A percentile compares a stretch with the other conserved stretches of the same genome.
Conservation (phyloP, 1,140 invertebrate species). For the Camponotus pennsylvanicus region DNA sequence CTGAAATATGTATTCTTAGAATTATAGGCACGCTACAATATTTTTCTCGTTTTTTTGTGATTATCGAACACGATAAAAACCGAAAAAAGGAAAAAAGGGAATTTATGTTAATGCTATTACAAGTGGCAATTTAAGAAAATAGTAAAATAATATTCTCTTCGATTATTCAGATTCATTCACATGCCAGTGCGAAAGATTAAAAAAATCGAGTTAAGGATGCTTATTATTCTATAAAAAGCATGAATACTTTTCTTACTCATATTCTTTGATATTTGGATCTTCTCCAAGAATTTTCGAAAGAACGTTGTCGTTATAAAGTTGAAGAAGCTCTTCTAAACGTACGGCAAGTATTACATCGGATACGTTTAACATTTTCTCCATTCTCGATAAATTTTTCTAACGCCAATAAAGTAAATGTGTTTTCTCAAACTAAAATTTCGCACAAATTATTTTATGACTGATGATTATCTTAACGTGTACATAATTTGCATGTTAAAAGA, state of each 20-base stretch:
- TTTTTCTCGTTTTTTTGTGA: neutral
- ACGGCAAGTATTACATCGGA: slow-evolving; percentile 8
- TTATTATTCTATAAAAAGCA: neutral
- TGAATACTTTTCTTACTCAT: neutral
- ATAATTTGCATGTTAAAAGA: neutral
- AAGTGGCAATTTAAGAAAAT: slow-evolving; percentile 17
- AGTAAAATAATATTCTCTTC: neutral
- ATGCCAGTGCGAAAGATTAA: neutral
- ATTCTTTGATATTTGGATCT: slow-evolving; percentile 12
- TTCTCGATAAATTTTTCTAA: neutral
- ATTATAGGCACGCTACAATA: neutral
- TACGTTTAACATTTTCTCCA: slow-evolving; percentile 1
- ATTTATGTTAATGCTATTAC: neutral
- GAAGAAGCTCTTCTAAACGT: slow-evolving; percentile 12
- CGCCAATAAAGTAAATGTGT: neutral
- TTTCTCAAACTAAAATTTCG: neutral
- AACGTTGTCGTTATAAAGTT: slow-evolving; percentile 8
- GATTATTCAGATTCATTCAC: slow-evolving; percentile 16
- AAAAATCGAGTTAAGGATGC: neutral
- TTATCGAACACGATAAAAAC: neutral
- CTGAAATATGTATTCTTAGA: neutral
- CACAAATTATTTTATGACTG: neutral
- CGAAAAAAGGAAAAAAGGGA: neutral
- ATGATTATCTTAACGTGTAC: neutral
- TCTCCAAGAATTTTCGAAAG: slow-evolving; percentile 20